Conservation (phyloP, 2,888 invertebrate species). For the Bimastos eiseni region DNA sequence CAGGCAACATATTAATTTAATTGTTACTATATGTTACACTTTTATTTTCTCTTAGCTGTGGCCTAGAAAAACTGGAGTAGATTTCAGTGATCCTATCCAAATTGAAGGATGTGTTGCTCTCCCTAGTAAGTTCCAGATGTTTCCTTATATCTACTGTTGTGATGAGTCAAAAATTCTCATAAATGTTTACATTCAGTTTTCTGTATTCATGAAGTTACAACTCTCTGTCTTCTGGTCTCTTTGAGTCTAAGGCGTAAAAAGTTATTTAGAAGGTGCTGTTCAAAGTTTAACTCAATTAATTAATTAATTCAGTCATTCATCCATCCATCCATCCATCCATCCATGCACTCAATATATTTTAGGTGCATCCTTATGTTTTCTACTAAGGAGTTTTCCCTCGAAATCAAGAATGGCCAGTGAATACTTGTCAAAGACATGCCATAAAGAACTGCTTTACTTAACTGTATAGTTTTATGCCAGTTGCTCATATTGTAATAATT, state of each 20-base stretch:
- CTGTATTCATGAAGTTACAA: background rate
- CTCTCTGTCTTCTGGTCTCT: background rate
- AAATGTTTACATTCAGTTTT: background rate
- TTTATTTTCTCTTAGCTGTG: slow-evolving; percentile 29
- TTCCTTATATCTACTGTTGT: background rate
- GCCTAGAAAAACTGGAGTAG: slow-evolving; percentile 34
- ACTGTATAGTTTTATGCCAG: background rate
- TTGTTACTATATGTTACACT: too few species aligned
- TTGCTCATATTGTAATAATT: too few species aligned
- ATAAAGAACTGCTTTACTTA: background rate
- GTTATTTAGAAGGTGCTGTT: background rate
- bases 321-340: background rate
- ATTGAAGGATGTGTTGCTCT: slow-evolving; percentile 57
- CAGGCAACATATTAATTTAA: background rate
- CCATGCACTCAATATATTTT: background rate
- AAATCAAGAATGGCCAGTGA: background rate
- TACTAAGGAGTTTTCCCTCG: background rate
- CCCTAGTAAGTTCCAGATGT: slow-evolving; percentile 44
- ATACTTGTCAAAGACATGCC: background rate
- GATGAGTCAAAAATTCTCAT: background rate
- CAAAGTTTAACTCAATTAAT: background rate
- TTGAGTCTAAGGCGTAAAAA: background rate
- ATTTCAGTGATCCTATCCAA: slow-evolving; percentile 52
- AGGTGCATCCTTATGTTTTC: background rate
- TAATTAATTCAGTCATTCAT: background rate